phyloP scores from a whole-genome alignment of 2,113 vertebrate genomes.

The Coreoperca whiteheadi region DNA sequence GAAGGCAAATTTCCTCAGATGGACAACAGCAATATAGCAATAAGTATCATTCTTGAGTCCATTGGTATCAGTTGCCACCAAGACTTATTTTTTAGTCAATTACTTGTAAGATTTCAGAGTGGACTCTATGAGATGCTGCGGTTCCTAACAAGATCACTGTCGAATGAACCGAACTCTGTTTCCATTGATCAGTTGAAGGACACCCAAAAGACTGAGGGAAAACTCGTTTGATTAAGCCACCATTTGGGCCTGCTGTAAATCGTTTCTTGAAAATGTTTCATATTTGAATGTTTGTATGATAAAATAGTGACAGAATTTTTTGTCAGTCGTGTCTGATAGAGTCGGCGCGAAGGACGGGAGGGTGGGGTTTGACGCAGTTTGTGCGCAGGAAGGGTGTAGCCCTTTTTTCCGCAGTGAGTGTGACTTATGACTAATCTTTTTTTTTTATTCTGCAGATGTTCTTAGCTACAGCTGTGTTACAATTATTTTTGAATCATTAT shows the following conservation, averaged over 20 bases:
- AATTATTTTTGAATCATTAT: slow-evolving; percentile 30
- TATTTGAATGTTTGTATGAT: slow-evolving; percentile 9
- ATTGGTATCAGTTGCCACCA: slow-evolving; percentile 19
- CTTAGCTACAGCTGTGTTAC: slow-evolving; percentile 35
- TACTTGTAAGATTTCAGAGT: slow-evolving; percentile 23
- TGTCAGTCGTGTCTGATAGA: neutral
- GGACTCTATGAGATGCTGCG: slow-evolving; percentile 35
- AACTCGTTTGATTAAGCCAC: slow-evolving; percentile 41
- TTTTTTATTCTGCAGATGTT: slow-evolving; percentile 72
- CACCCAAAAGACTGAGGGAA: slow-evolving; percentile 26
- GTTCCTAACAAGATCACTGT: slow-evolving; percentile 61
- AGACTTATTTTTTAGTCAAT: slow-evolving; percentile 42
- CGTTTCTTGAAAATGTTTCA: slow-evolving; percentile 2
- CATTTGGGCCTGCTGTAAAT: slow-evolving; percentile 12
- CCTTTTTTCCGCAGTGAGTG: slow-evolving; percentile 82
- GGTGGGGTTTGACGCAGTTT: slow-evolving; percentile 86
- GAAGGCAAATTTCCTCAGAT: slow-evolving; percentile 37
- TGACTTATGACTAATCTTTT: slow-evolving; percentile 81
- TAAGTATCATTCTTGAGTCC: slow-evolving; percentile 30
- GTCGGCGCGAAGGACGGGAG: slow-evolving; percentile 49
- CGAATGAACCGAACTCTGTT: slow-evolving; percentile 65
- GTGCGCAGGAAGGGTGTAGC: slow-evolving; percentile 85
- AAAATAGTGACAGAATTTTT: slow-evolving; percentile 17
- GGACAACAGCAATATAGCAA: slow-evolving; percentile 25
- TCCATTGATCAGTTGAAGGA: slow-evolving; percentile 66